Evolutionary conservation across 92 coral and sea anemone species (phyloP).

Genomic region (Micromussa lordhowensis): DNA sequence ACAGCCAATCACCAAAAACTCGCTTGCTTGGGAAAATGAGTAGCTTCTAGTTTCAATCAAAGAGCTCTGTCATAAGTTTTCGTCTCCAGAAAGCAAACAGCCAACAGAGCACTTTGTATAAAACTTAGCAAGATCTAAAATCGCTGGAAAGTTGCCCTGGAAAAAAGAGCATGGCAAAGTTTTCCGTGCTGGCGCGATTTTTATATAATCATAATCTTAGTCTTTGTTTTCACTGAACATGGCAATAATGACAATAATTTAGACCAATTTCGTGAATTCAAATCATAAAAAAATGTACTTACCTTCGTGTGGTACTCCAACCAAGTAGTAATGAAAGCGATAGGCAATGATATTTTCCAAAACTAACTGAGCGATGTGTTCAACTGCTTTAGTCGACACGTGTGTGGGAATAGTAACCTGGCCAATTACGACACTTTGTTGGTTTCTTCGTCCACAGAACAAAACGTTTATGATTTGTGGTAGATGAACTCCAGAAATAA

Average conservation of each 20-base stretch:
- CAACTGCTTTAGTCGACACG: background rate
- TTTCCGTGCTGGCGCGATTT: slow-evolving; percentile 1
- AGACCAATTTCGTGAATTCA: slow-evolving; percentile 14
- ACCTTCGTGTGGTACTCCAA: slow-evolving; percentile 23
- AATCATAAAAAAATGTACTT: slow-evolving; percentile 18
- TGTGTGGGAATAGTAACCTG: slow-evolving; percentile 34
- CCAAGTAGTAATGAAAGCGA: slow-evolving; percentile 33
- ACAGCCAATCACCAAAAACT: too few species aligned
- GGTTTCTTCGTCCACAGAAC: slow-evolving; percentile 21
- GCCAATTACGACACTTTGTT: slow-evolving; percentile 20
- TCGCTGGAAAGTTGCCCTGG: background rate
- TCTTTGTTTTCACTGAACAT: slow-evolving; percentile 12
- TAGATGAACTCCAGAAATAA: background rate
- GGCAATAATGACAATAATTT: slow-evolving; percentile 16
- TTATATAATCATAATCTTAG: slow-evolving; percentile 1
- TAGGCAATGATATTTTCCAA: background rate
- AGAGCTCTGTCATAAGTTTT: background rate
- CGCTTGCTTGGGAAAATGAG: too few species aligned
- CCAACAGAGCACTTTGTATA: background rate
- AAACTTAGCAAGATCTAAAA: slow-evolving; percentile 14
- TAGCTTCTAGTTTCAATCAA: too few species aligned
- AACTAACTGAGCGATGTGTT: slow-evolving; percentile 13
- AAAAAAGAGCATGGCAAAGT: slow-evolving; percentile 11
- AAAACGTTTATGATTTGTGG: slow-evolving; percentile 10
- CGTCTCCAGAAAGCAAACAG: slow-evolving; percentile 3